These are phyloP conservation scores for Pelusios castaneus DNA, from an alignment of 2,113 vertebrate species.

Conservation along the genomic window DNA sequence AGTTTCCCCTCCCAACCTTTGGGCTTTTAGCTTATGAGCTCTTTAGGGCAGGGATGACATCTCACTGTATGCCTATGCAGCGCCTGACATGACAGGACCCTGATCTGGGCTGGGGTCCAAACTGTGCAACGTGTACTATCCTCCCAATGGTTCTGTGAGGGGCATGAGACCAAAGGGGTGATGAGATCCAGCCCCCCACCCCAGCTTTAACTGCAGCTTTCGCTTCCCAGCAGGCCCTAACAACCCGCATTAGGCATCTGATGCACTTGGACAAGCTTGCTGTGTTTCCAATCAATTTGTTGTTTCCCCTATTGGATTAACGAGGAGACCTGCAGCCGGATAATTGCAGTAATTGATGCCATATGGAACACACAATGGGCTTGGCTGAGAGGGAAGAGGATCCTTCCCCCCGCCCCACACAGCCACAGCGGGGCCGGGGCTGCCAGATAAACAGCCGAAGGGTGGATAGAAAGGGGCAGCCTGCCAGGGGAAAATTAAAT, in stretches of 20 bases:
- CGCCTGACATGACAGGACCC: neutral
- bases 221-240: neutral
- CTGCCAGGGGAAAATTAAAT: neutral
- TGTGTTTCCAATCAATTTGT: neutral
- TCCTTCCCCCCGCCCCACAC: too few species aligned
- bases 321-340: neutral
- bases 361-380: neutral
- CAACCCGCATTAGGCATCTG: neutral
- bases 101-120: neutral
- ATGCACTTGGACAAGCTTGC: neutral
- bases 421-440: neutral
- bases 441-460: neutral
- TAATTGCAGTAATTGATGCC: neutral
- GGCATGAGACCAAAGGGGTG: neutral
- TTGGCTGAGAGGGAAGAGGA: neutral
- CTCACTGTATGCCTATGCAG: neutral
- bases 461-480: neutral
- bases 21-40: neutral
- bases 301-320: neutral
- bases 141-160: neutral
- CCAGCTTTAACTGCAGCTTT: neutral
- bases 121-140: neutral
- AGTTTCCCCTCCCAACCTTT: neutral
- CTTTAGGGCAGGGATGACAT: too few species aligned
- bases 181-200: neutral